phyloP scores from a whole-genome alignment of 1,140 invertebrate genomes.

The Apis laboriosa region DNA sequence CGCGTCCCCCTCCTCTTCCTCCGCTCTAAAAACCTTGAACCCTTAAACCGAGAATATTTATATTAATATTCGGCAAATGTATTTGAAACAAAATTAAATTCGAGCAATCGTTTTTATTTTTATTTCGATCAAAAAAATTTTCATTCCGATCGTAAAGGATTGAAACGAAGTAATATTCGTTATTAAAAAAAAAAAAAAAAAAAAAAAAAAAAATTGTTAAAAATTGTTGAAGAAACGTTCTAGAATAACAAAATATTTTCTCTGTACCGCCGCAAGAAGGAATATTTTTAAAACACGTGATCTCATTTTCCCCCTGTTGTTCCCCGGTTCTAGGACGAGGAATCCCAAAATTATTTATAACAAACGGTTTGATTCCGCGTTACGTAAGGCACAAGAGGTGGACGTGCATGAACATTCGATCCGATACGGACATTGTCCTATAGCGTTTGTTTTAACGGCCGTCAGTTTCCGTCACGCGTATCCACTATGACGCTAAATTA shows the following conservation, averaged over 20 bases:
- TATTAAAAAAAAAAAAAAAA: no score
- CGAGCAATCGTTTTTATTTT: no score
- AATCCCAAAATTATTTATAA: conserved; percentile 26
- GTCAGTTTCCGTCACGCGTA: conserved; percentile 28
- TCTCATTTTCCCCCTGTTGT: neutral
- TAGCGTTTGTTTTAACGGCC: conserved; percentile 30
- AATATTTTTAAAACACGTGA: neutral
- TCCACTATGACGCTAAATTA: conserved; percentile 15
- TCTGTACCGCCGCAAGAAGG: no score
- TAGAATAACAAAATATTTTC: no score
- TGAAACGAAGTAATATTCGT: no score
- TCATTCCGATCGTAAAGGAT: no score
- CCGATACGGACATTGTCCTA: conserved; percentile 30
- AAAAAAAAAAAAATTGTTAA: no score
- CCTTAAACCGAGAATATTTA: neutral
- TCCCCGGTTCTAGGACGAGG: neutral
- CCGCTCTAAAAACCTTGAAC: neutral
- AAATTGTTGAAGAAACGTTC: no score
- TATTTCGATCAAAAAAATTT: no score
- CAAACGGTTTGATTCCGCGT: neutral
- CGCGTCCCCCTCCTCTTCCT: neutral
- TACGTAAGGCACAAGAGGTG: neutral
- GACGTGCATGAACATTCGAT: conserved; percentile 2
- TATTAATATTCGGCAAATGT: neutral
- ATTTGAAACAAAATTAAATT: no score